Percentiles rank a stretch among this genome's conserved stretches.
Evolutionary conservation across 2,113 vertebrate species (phyloP).

Genomic region (Paraplagusia blochii): DNA sequence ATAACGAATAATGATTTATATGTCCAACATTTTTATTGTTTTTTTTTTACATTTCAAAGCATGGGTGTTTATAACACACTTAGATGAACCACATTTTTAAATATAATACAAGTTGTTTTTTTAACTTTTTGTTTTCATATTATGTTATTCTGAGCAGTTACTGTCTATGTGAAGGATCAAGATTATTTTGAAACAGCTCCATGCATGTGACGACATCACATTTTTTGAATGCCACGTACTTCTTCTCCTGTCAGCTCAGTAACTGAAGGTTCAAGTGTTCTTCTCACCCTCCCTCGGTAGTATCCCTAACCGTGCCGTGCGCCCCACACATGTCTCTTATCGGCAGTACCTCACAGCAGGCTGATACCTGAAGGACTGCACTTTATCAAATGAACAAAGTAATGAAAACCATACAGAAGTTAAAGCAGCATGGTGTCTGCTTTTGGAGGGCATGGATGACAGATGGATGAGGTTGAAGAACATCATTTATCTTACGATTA

Average conservation of each 20-base stretch:
- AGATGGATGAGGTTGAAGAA: constrained; percentile 39
- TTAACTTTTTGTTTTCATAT: background rate
- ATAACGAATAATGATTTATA: too few relatives aligned
- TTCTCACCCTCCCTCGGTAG: constrained; percentile 9
- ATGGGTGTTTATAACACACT: too few relatives aligned
- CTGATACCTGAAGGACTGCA: constrained; percentile 34
- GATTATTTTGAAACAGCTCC: too few relatives aligned
- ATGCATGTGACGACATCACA: background rate
- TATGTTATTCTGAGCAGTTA: background rate
- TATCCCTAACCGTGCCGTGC: constrained; percentile 40
- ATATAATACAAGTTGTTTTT: too few relatives aligned
- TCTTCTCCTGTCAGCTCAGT: constrained; percentile 1
- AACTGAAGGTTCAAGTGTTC: constrained; percentile 18
- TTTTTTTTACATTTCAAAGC: too few relatives aligned
- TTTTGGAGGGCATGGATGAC: constrained; percentile 33
- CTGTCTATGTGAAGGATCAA: too few relatives aligned
- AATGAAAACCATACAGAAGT: constrained; percentile 49
- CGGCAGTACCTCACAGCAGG: constrained; percentile 30
- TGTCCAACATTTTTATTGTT: too few relatives aligned
- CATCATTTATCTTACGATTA: constrained; percentile 30
- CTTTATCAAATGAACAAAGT: constrained; percentile 32
- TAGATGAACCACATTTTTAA: too few relatives aligned
- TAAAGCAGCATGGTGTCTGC: constrained; percentile 17
- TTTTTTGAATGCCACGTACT: constrained; percentile 4
- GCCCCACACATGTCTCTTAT: constrained; percentile 40